These are phyloP conservation scores for Chlorops oryzae DNA, from an alignment of 1,140 invertebrate genomes.

Conservation along the genomic window DNA sequence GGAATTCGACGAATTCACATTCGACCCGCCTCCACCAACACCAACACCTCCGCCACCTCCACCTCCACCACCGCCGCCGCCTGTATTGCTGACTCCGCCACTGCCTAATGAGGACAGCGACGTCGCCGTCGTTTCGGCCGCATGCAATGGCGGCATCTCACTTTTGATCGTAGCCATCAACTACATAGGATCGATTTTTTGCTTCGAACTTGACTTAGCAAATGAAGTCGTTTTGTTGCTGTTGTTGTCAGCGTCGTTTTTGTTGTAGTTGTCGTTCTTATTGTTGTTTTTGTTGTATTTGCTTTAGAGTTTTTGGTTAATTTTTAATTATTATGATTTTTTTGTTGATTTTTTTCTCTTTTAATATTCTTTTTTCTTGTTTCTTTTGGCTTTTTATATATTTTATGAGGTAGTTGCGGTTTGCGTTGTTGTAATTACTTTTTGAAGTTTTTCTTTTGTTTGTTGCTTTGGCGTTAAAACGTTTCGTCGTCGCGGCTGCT, in stretches of 20 bases:
- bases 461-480: not conserved
- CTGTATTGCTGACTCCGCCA: slow-evolving; percentile 14
- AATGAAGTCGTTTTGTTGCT: no score
- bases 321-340: no score
- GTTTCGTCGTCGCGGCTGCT: not conserved
- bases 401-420: no score
- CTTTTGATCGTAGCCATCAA: slow-evolving; percentile 39
- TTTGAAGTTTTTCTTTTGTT: no score
- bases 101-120: slow-evolving; percentile 16
- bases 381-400: no score
- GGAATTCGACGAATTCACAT: not conserved
- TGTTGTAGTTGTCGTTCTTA: no score
- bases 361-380: no score
- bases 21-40: not conserved
- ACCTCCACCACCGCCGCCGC: slow-evolving; percentile 12
- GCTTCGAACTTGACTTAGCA: slow-evolving; percentile 38
- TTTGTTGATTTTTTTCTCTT: no score
- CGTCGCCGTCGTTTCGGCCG: slow-evolving; percentile 35
- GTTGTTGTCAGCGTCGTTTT: no score
- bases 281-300: no score
- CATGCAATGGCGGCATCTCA: slow-evolving; percentile 46
- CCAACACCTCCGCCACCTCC: slow-evolving; percentile 11
- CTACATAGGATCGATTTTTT: slow-evolving; percentile 18
- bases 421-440: no score
- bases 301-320: no score